A percentile compares a stretch with the other conserved stretches of the same genome.
Evolutionary conservation across 2,888 invertebrate species (phyloP).

Genomic region (Syritta pipiens): DNA sequence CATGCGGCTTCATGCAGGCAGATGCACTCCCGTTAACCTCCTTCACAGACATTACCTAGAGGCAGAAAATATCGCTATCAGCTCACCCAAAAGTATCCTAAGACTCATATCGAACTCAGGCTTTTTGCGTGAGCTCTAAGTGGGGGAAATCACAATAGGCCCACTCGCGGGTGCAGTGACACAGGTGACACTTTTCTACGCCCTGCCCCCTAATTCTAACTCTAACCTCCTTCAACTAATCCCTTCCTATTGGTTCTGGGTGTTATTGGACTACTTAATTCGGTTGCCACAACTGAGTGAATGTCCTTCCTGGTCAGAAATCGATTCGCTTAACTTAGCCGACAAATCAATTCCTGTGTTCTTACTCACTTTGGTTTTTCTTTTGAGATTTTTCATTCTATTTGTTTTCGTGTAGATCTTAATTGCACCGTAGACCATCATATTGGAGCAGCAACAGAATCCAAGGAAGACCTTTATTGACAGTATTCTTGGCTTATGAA

Average conservation of each 20-base stretch:
- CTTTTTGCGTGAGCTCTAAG: no score
- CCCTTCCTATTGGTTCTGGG: slow-evolving; percentile 8
- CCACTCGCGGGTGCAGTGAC: no score
- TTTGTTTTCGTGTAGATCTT: background rate
- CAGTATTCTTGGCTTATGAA: background rate
- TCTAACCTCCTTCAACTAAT: background rate
- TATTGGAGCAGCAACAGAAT: background rate
- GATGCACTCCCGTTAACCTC: no score
- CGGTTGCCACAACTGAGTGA: background rate
- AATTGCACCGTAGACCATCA: background rate
- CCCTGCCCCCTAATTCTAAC: no score
- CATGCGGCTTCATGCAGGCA: no score
- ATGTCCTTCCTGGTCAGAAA: slow-evolving; percentile 5
- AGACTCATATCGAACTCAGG: no score
- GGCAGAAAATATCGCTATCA: no score
- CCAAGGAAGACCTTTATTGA: background rate
- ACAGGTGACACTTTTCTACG: no score
- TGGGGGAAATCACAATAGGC: no score
- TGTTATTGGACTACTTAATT: background rate
- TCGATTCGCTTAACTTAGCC: slow-evolving; percentile 3
- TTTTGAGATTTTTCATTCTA: background rate
- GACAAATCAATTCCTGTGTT: background rate
- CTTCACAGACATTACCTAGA: no score
- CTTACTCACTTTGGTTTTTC: background rate
- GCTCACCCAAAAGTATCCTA: no score